Conservation (phyloP, 2,888 invertebrate species). For the Pseudolycoriella hygida region DNA sequence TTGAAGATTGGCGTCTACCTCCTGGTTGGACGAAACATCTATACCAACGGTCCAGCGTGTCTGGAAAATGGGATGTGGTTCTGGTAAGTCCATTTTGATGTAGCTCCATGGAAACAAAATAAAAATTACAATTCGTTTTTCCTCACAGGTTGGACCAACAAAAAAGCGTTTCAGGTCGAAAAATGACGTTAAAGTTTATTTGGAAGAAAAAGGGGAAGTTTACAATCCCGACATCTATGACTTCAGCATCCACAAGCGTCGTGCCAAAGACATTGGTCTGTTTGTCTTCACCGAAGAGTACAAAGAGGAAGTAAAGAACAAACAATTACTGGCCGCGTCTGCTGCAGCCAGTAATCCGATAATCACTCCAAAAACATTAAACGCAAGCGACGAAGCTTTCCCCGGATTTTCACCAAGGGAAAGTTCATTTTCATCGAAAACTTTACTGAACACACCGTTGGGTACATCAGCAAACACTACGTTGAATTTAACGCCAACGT, state of each 20-base stretch:
- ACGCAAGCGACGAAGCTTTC: slow-evolving; percentile 1
- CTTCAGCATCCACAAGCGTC: slow-evolving; percentile 37
- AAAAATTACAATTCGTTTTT: too few relatives aligned
- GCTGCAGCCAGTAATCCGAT: too few relatives aligned
- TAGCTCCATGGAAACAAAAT: too few relatives aligned
- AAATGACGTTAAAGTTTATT: slow-evolving; percentile 33
- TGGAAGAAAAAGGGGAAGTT: slow-evolving; percentile 25
- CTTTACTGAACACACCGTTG: slow-evolving; percentile 2
- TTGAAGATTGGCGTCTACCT: slow-evolving; percentile 56
- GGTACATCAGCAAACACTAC: background rate
- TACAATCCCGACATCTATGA: slow-evolving; percentile 39
- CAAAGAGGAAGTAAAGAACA: slow-evolving; percentile 19
- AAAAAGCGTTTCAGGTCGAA: slow-evolving; percentile 42
- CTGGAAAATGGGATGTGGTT: slow-evolving; percentile 67
- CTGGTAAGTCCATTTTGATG: slow-evolving; percentile 28
- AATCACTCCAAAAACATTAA: background rate
- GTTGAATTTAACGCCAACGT: background rate
- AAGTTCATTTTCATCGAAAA: background rate
- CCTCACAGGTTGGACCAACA: slow-evolving; percentile 28
- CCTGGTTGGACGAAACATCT: slow-evolving; percentile 64
- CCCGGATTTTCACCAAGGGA: slow-evolving; percentile 4
- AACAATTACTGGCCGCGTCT: slow-evolving; percentile 7
- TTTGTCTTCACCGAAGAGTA: slow-evolving; percentile 27
- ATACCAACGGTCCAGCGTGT: slow-evolving; percentile 48
- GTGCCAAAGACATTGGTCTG: slow-evolving; percentile 28